Evolutionary conservation across 2,113 vertebrate species (phyloP), one percentile per base, ranked within the genome.

Genomic region (Motacilla alba): DNA sequence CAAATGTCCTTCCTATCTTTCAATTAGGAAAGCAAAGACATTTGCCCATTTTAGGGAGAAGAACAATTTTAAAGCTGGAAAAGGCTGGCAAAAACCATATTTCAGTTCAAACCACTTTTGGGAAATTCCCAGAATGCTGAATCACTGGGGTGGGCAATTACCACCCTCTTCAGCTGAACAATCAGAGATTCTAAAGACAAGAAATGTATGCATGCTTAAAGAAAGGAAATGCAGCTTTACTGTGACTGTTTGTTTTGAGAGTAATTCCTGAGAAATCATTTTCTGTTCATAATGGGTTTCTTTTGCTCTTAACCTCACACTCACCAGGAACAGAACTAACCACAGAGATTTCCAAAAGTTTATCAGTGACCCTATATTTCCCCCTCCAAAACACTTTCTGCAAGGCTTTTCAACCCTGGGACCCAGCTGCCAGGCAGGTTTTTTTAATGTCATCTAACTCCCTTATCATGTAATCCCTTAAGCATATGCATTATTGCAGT

Each of bases 41-140:
- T 64, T 78, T 89, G 37, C 35, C 88, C 60, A 46, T 89, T 94
- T 96, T 83, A 60, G 76, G 68, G 47, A 96, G 31, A 83, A 96
- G 66, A 10, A 83, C 18, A 44, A 56, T 44, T 87, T 91, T 58
- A 83, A 68, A 77, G 28, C 39, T 93, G 69, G 56, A 75, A 89
- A 87, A 72, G 69, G 46, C 68, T 92, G 93, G 64, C 72, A 83
- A 60, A 96, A 83, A 83, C n/a, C 49, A 46, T 85, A 89, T 55
- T n/a, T 96, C 73, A 18, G 44, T 31, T 90, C 52, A 81, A 89
- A 86, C 47, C 46, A 77, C 63, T 92, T 81, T n/a, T 31, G 53
- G 94, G 93, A 95, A 95, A 90, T 95, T 93, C 92, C 68, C 73
- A 93, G 83, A 90, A 62, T 78, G 80, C 56, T 96, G 92, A 95